Evolutionary conservation across 2,888 invertebrate species (phyloP), one percentile per base, ranked within the genome.

Genomic region (Dermolepida albohirtum): DNA sequence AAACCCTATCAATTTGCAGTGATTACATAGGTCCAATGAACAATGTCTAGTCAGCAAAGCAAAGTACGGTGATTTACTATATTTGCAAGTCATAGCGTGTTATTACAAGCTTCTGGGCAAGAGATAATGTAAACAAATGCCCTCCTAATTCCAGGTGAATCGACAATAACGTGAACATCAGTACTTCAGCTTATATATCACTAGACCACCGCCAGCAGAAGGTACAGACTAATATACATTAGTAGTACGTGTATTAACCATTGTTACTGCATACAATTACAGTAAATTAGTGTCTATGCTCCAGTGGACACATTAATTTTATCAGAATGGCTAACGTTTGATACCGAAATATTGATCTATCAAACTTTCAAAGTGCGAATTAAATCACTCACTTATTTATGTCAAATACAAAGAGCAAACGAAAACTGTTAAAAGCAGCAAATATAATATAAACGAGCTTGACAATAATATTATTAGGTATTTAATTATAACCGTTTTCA

Each of bases 221-320:
- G 29, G 44, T 47, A 34, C 34, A 65, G 16, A 7, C 29, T 54
- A 43, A 47, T 65, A 65, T 43, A 65, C 54, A 65, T 39, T 34
- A 52, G 22, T 43, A 44, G 16, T 41, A 17, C 44, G 47, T 54
- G 54, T 29, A 65, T 54, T 65, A 65, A 34, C 54, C 34, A 47
- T 65, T 54, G 65, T 54, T 54, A 52, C 17, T 52, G 44, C 29
- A 29, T 27, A 16, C 34, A 54, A 52, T 14, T 52, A 52, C 41
- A 52, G 29, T 54, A 14, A 1, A 16, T 16, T 62, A 34, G 16
- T 17, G 59, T 34, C 44, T 27, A 47, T 17, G 47, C 11, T 16
- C 47, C 41, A 27, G 12, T 12, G 29, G 29, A 44, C 11, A 11
- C 17, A 34, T 14, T 54, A 52, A 65, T 43, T 54, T 29, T 22